Evolutionary conservation across 2,113 vertebrate genomes (phyloP), one percentile per base, ranked within the genome.

Genomic region (Pelvicachromis taeniatus): DNA sequence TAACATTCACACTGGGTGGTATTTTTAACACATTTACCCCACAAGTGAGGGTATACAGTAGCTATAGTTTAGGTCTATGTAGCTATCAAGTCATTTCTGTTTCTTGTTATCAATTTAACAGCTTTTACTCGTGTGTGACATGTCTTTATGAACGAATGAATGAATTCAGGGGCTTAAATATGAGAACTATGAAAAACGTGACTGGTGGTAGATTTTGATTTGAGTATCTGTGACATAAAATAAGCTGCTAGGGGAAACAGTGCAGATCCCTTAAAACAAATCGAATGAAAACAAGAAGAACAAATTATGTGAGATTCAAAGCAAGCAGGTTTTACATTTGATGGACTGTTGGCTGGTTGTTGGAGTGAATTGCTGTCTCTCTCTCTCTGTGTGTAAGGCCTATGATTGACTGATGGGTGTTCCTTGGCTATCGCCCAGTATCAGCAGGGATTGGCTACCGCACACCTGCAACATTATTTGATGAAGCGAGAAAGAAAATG

Each of bases 241-340:
- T 42, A 68, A 68, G 38, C n/a, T 42, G 63, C 1, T 42, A 9
- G n/a, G 35, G 7, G 0, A 0, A 0, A n/a, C 38, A 68, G 8
- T 40, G 38, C 38, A 40, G 38, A 40, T 10, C 9, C 9, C 9
- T 40, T 40, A 10, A 40, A 40, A 40, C 26, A 42, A 68, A 65
- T 65, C 61, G 2, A 38, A 65, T 21, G 61, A 65, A 65, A 65
- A 65, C 61, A 65, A 65, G 61, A 65, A 65, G 61, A 13, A 33
- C 1, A 42, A 65, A 65, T 65, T 4, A 65, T 40, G 35, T 65
- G 35, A 38, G 40, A 65, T n/a, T 65, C 35, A 65, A 65, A 65
- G 61, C 8, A 65, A 3, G 35, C 11, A 21, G 19, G 33, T 40
- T 65, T 65, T 65, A 21, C 12, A 65, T 65, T 1, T 65, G 61